Evolutionary conservation across 2,797 vertebrate genomes (phyloP).

Genomic region (Peromyscus aztecus): DNA sequence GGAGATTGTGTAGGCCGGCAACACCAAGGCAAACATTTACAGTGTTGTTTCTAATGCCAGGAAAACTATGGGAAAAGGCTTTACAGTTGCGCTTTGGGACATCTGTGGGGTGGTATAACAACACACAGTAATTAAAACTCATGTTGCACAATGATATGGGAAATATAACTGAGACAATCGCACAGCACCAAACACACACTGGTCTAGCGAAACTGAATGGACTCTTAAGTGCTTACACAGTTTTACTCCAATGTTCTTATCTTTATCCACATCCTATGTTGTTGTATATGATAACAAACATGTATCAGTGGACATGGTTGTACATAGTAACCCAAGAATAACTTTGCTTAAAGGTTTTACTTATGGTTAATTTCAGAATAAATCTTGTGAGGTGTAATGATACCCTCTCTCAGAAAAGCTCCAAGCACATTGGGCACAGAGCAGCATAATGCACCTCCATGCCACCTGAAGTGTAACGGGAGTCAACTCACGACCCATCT

Average conservation of each 20-base stretch:
- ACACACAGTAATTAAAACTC: background rate
- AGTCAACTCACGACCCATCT: fast-evolving
- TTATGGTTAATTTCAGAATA: background rate
- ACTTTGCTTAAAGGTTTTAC: slow-evolving; percentile 5
- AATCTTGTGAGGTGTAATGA: background rate
- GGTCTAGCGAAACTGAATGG: background rate
- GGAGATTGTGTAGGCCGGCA: background rate
- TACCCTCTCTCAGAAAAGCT: background rate
- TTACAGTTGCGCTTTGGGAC: background rate
- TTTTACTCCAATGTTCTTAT: background rate
- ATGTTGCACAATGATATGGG: background rate
- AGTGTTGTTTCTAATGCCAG: background rate
- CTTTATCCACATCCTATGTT: background rate
- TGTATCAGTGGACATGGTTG: background rate
- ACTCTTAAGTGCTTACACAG: fast-evolving
- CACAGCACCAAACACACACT: background rate
- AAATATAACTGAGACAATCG: background rate
- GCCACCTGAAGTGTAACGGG: background rate
- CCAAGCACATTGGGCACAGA: background rate
- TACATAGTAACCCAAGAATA: background rate
- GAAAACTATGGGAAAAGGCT: background rate
- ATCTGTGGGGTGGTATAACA: background rate
- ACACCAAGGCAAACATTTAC: background rate
- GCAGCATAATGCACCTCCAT: background rate
- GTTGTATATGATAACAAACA: background rate